Percentiles rank a stretch among this genome's conserved stretches.
Evolutionary conservation across 2,797 vertebrate species (phyloP).

Genomic region (Malacoraja senta): DNA sequence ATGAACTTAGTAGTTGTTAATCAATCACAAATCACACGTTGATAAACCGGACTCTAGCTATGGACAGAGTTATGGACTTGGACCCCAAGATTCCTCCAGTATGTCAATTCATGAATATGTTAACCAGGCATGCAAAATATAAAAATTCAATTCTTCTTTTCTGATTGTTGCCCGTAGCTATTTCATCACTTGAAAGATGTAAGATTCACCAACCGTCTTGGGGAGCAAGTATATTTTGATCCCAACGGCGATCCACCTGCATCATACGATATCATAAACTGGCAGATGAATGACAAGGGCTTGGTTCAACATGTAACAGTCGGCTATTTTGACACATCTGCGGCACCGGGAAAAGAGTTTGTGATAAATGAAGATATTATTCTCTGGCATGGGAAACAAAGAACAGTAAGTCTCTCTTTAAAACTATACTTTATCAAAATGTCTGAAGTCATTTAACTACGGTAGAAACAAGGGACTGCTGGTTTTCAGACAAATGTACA

Average conservation of each 20-base stretch:
- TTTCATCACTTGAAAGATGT: constrained; percentile 49
- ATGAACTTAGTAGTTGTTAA: not conserved
- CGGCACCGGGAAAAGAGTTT: constrained; percentile 45
- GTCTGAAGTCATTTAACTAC: too few relatives aligned
- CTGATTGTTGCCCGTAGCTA: constrained; percentile 41
- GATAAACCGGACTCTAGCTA: not conserved
- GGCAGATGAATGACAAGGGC: constrained; percentile 46
- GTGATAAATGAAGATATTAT: constrained; percentile 45
- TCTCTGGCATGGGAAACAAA: constrained; percentile 45
- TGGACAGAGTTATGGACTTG: too few relatives aligned
- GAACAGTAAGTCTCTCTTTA: constrained; percentile 44
- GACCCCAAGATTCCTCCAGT: too few relatives aligned
- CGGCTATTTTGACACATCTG: constrained; percentile 48
- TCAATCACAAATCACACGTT: not conserved
- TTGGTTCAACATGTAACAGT: constrained; percentile 47
- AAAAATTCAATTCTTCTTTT: not conserved
- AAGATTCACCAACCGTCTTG: constrained; percentile 45
- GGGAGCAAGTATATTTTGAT: constrained; percentile 50
- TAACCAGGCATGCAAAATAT: too few relatives aligned
- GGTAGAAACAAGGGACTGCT: too few relatives aligned
- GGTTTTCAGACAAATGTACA: too few relatives aligned
- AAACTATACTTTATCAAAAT: not conserved
- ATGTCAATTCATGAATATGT: too few relatives aligned
- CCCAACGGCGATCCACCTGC: constrained; percentile 49
- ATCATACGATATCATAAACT: constrained; percentile 52